phyloP scores from a whole-genome alignment of 2,113 vertebrate genomes.

The Hemicordylus capensis region DNA sequence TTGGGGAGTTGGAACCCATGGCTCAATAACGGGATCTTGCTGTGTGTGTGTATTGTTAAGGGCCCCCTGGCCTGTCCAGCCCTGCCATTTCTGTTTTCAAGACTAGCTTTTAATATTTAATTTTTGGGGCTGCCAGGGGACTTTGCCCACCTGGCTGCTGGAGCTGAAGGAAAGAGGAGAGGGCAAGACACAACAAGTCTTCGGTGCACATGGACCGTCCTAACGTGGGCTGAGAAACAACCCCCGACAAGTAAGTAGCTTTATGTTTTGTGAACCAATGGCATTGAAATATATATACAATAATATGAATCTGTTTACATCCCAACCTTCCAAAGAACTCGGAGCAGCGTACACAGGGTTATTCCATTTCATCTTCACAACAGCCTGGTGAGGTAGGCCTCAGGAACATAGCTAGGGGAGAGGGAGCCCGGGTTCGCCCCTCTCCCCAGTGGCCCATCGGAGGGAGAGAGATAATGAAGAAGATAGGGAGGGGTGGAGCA shows the following conservation, averaged over 20 bases:
- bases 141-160: slow-evolving; percentile 54
- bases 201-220: background rate
- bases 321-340: background rate
- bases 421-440: too few relatives aligned
- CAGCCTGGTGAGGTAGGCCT: too few relatives aligned
- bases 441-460: too few relatives aligned
- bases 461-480: too few relatives aligned
- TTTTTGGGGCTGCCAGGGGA: slow-evolving; percentile 50
- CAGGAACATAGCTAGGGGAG: too few relatives aligned
- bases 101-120: slow-evolving; percentile 72
- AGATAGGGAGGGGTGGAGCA: too few relatives aligned
- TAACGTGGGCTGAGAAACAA: slow-evolving; percentile 24
- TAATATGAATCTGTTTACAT: background rate
- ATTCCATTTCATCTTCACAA: background rate
- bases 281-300: background rate
- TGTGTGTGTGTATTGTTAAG: background rate
- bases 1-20: too few relatives aligned
- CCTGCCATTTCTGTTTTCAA: slow-evolving; percentile 34
- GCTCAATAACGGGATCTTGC: too few relatives aligned
- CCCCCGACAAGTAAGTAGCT: slow-evolving; percentile 58
- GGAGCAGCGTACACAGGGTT: background rate
- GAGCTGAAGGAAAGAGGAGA: slow-evolving; percentile 1
- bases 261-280: background rate
- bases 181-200: background rate
- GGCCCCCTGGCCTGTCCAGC: background rate